Base-by-base conservation (phyloP, 1,140 invertebrate species). In the Drosophila truncata region DNA sequence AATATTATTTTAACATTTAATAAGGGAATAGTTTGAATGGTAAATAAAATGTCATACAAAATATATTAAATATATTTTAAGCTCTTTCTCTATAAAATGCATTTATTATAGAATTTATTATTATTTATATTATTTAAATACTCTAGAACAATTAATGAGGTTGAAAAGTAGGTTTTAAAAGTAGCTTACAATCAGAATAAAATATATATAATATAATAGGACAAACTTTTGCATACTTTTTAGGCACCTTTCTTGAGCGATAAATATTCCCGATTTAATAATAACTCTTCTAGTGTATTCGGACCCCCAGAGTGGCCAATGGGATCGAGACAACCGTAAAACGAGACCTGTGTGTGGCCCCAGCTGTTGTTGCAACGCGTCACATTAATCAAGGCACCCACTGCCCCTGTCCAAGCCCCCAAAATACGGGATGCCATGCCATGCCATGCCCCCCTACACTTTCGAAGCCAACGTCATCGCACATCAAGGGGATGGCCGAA, bases 371-470 rank as follows among this genome's bases (percentile, higher is more conserved):
- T 75, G 79, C 82, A 76, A 63, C 49, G 83, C 77, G 72, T 80
- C 84, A 88, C 83, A 87, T 87, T 87, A 84, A 87, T 87, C 83
- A 87, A 88, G 83, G 84, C 77, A 52, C 65, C 76, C 57, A 57
- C 23, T 47, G 73, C 57, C 74, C 70, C 78, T 57, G 55, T 47
- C 47, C 61, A 16, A 33, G 55, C 72, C 42, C 74, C 64, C 33
- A 42, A 41, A 50, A 70, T 47, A 39, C 27, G 31, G 63, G 37
- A 46, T 52, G 35, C 23, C 42, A 6, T 7, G 29, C 55, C 44
- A 27, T 29, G n/a, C n/a, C n/a, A n/a, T n/a, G n/a, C 18, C 41
- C 11, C 6, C 13, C 11, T 37, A 33, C 18, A 11, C 47, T 35
- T 13, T n/a, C 44, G 33, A 39, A 70, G 47, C 35, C 16, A 72